A percentile compares a stretch with the other conserved stretches of the same genome.
Evolutionary conservation across 2,888 invertebrate species (phyloP).

Genomic region (Nephrotoma appendiculata): DNA sequence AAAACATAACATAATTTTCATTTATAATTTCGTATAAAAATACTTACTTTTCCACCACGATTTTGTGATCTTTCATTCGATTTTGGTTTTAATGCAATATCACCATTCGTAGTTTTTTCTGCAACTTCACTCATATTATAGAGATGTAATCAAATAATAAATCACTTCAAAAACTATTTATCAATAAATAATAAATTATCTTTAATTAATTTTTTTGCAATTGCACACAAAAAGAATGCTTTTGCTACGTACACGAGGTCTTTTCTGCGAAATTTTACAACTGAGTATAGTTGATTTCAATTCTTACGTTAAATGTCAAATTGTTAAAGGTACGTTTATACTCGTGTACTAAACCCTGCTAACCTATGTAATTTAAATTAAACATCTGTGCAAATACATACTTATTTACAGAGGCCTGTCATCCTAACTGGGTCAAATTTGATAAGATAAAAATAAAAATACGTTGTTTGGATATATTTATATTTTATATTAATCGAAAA

Average conservation of each 20-base stretch:
- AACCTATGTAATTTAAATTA: not conserved
- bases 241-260: conserved; percentile 1
- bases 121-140: not conserved
- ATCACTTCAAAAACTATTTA: not conserved
- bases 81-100: not conserved
- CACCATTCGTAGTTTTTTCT: not conserved
- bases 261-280: not conserved
- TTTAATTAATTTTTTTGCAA: not conserved
- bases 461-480: not conserved
- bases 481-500: not conserved
- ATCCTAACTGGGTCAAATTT: not conserved
- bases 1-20: not conserved
- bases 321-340: not conserved
- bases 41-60: not conserved
- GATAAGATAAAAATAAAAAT: not conserved
- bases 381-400: not conserved
- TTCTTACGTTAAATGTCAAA: not conserved
- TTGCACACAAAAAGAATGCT: not conserved
- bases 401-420: not conserved
- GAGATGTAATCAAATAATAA: not conserved
- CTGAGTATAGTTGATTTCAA: not conserved
- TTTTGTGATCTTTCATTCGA: not conserved
- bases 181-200: not conserved
- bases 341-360: not conserved
- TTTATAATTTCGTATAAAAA: not conserved